Base-by-base conservation (phyloP, 2,888 invertebrate species). In the Lumbricus terrestris region DNA sequence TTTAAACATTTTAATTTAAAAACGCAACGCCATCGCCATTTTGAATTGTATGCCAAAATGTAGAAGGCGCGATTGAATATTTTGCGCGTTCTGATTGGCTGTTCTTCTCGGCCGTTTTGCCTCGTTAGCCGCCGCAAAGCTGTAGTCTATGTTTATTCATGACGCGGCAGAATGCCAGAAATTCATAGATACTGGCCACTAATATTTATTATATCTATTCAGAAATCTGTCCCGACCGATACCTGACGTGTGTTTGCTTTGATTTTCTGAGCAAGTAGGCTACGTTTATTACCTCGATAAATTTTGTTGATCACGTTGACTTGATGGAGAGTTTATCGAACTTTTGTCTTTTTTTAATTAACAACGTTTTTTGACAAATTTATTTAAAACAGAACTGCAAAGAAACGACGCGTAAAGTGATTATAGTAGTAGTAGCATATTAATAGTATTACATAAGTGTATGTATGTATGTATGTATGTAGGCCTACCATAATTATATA, bases 91-190 rank as follows among this genome's bases (percentile, higher is more conserved):
- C 69, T 69, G 29, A 69, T 69, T n/a, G 69, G 69, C n/a, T 69
- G 69, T 69, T 69, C 0, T n/a, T 69, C n/a, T 69, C 69, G 5
- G 69, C 69, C 69, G 69, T 29, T 69, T 47, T 69, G 69, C 69
- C 69, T n/a, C n/a, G 69, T 29, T 69, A 69, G n/a, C 69, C n/a
- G 69, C 69, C 69, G 69, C 8, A 69, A 69, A 29, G 29, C n/a
- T n/a, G 69, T 69, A 69, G 69, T 69, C n/a, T 69, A 69, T 69
- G 69, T 69, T 69, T 69, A 69, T 69, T 69, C 69, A 69, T 69
- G 29, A n/a, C 6, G n/a, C 29, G 69, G 11, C 69, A 54, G 54
- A 3, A 4, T 18, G 47, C 15, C n/a, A n/a, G 47, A 18, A 47
- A 47, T 47, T 18, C 3, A 15, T 18, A 13, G 47, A 47, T 47